These are phyloP conservation scores for Anseranas semipalmata DNA, from an alignment of 2,113 vertebrate genomes.

Conservation along the genomic window DNA sequence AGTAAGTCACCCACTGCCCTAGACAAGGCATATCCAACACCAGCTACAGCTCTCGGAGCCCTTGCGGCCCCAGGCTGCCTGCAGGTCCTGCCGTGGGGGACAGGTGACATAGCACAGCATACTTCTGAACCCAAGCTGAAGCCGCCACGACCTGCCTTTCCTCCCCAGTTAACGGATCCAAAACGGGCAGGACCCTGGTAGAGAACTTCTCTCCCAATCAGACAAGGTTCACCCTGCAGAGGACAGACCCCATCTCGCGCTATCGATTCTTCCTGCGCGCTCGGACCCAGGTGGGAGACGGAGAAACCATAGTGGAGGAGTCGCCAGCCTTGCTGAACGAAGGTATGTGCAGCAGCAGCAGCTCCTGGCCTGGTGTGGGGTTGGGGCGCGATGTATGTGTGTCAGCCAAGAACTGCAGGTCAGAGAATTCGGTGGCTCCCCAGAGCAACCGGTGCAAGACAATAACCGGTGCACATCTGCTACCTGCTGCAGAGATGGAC, in stretches of 20 bases:
- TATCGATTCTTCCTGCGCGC: conserved; percentile 90
- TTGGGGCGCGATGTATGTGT: accelerated
- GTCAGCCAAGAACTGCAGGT: not conserved
- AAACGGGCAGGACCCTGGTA: conserved; percentile 71
- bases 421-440: not conserved
- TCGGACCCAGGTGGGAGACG: conserved; percentile 88
- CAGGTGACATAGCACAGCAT: accelerated
- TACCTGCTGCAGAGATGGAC: accelerated
- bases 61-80: accelerated
- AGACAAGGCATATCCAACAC: accelerated
- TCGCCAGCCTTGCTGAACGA: conserved; percentile 88
- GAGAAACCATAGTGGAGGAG: conserved; percentile 81
- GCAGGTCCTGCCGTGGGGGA: not conserved
- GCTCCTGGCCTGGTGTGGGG: not conserved
- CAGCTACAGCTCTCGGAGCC: not conserved
- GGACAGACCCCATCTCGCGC: conserved; percentile 84
- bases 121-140: not conserved
- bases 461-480: not conserved
- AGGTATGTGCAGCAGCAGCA: conserved; percentile 77
- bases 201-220: conserved; percentile 86
- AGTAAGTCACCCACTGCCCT: not conserved
- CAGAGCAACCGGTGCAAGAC: not conserved
- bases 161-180: conserved; percentile 89
- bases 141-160: conserved; percentile 2
- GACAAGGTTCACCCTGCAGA: conserved; percentile 83